Evolutionary conservation across 2,113 vertebrate species (phyloP).

Genomic region (Desmodus rotundus): DNA sequence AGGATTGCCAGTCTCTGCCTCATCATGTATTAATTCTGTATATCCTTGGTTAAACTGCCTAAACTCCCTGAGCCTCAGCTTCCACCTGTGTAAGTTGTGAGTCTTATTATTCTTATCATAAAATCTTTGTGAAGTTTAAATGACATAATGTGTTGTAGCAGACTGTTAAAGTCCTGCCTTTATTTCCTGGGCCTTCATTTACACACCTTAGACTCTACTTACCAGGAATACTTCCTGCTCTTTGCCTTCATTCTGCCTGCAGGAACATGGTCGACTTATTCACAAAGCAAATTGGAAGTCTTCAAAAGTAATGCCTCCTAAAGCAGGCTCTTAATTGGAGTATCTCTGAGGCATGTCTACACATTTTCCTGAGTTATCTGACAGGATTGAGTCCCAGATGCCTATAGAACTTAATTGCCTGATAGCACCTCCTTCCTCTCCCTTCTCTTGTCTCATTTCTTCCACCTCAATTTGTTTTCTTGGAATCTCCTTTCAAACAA

Average conservation of each 20-base stretch:
- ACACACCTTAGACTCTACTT: neutral
- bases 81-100: neutral
- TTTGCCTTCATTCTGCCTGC: neutral
- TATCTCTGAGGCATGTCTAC: neutral
- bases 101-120: neutral
- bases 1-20: neutral
- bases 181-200: neutral
- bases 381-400: neutral
- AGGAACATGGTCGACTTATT: neutral
- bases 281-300: neutral
- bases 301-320: neutral
- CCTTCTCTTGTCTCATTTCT: neutral
- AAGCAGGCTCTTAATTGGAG: neutral
- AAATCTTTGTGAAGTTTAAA: neutral
- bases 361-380: neutral
- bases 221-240: neutral
- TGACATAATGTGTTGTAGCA: neutral
- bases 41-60: neutral
- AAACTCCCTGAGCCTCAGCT: neutral
- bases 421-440: neutral
- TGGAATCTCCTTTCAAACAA: neutral
- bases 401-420: neutral
- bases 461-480: neutral
- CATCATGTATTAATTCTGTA: neutral
- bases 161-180: neutral